Evolutionary conservation across 35 echinoderm and acorn worm species (phyloP).

Genomic region (Anneissia japonica): DNA sequence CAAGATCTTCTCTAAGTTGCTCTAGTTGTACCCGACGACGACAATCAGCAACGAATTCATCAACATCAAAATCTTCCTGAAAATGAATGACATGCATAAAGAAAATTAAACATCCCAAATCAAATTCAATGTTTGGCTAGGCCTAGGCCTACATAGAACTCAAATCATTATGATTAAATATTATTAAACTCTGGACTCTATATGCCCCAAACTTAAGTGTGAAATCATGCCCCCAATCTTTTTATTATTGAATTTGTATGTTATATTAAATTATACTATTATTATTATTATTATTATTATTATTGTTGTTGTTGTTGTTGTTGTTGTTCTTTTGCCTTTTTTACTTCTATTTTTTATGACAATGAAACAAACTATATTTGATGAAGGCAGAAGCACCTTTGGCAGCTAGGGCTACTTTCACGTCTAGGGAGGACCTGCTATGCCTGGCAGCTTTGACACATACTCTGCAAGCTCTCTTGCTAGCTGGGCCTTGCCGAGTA

Average conservation of each 20-base stretch:
- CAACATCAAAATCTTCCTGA: constrained; percentile 95
- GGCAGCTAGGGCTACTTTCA: background rate
- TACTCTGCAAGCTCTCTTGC: background rate
- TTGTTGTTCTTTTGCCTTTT: too few species aligned
- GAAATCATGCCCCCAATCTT: constrained; percentile 4
- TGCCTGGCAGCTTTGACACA: background rate
- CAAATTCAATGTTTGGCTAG: background rate
- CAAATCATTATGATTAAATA: background rate
- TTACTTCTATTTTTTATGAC: background rate
- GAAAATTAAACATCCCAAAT: background rate
- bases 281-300: background rate
- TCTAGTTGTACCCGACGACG: constrained; percentile 81
- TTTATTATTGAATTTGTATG: constrained; percentile 13
- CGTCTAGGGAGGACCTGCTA: background rate
- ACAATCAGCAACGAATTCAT: constrained; percentile 91
- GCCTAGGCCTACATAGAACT: background rate
- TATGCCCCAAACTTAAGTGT: background rate
- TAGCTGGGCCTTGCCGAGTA: background rate
- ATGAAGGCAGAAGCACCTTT: background rate
- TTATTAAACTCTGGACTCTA: background rate
- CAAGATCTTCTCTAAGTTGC: constrained; percentile 79
- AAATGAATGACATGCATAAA: background rate
- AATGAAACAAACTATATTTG: background rate
- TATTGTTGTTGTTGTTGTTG: background rate
- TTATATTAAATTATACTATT: background rate